phyloP scores from a whole-genome alignment of 1,140 invertebrate genomes.

The Condylostylus longicornis region DNA sequence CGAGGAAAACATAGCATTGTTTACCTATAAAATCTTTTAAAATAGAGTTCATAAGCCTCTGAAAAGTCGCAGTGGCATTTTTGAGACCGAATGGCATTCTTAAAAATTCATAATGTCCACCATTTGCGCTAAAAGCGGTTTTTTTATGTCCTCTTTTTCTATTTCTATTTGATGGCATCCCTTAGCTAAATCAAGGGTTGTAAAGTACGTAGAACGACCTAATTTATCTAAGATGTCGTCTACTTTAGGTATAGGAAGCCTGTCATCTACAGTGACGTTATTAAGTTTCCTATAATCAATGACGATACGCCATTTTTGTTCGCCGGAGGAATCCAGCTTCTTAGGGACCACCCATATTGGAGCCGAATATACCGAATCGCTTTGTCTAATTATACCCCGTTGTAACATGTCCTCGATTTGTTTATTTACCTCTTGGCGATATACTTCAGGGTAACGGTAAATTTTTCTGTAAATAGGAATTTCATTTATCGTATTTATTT shows the following conservation, averaged over 20 bases:
- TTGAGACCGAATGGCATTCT: conserved; percentile 27
- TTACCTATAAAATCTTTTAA: conserved; percentile 2
- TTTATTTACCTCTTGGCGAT: too few species aligned
- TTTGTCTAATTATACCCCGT: too few species aligned
- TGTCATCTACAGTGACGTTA: conserved; percentile 12
- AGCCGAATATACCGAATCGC: too few species aligned
- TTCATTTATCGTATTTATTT: too few species aligned
- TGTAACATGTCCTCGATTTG: too few species aligned
- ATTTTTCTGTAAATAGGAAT: too few species aligned
- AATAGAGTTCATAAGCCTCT: conserved; percentile 1
- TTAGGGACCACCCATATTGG: too few species aligned
- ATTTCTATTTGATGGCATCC: conserved; percentile 39
- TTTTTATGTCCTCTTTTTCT: conserved; percentile 22
- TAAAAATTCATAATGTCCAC: conserved; percentile 13
- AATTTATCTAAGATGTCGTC: conserved; percentile 27
- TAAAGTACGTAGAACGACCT: conserved; percentile 21
- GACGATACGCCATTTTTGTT: too few species aligned
- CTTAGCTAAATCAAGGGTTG: conserved; percentile 28
- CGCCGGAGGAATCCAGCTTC: too few species aligned
- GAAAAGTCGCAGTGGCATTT: conserved; percentile 25
- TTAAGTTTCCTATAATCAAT: conserved; percentile 19
- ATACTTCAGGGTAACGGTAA: too few species aligned
- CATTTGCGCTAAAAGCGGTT: conserved; percentile 32
- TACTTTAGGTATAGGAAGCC: conserved; percentile 34
- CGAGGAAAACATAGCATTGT: conserved; percentile 14